Percentiles rank a stretch among this genome's conserved stretches.
These are phyloP conservation scores for Pelagia noctiluca DNA, from an alignment of 30 jellyfish, hydroid and myxozoan genomes.

Conservation along the genomic window DNA sequence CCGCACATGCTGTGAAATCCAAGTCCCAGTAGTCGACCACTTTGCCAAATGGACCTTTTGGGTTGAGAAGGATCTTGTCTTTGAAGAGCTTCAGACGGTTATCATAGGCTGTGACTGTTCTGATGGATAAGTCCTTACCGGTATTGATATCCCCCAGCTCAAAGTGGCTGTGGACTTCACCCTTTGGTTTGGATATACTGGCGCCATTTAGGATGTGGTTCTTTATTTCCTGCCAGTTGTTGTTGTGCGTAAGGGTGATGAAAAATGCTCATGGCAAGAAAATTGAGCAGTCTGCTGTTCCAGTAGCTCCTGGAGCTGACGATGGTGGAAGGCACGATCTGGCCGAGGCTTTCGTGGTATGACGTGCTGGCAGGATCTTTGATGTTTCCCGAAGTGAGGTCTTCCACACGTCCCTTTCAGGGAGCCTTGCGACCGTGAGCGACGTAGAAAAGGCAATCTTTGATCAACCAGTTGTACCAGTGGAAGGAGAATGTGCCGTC, in stretches of 20 bases:
- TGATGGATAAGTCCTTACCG: too few species aligned
- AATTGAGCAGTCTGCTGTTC: background rate
- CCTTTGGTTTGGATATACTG: background rate
- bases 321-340: background rate
- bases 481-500: constrained; percentile 8
- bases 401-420: background rate
- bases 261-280: constrained; percentile 6
- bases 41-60: constrained; percentile 21
- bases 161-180: background rate
- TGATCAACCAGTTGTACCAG: background rate
- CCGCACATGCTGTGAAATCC: too few species aligned
- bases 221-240: constrained; percentile 21
- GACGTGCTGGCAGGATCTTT: background rate
- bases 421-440: constrained; percentile 3
- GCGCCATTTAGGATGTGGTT: constrained; percentile 26
- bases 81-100: too few species aligned
- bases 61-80: too few species aligned
- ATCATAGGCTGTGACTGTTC: too few species aligned
- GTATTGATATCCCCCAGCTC: background rate
- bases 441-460: too few species aligned
- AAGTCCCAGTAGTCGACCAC: constrained; percentile 18
- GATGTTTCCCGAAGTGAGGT: background rate
- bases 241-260: constrained; percentile 5
- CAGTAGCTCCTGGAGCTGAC: background rate
- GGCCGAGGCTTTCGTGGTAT: background rate